phyloP scores from a whole-genome alignment of 2,888 invertebrate species.

The Eilema caniola region DNA sequence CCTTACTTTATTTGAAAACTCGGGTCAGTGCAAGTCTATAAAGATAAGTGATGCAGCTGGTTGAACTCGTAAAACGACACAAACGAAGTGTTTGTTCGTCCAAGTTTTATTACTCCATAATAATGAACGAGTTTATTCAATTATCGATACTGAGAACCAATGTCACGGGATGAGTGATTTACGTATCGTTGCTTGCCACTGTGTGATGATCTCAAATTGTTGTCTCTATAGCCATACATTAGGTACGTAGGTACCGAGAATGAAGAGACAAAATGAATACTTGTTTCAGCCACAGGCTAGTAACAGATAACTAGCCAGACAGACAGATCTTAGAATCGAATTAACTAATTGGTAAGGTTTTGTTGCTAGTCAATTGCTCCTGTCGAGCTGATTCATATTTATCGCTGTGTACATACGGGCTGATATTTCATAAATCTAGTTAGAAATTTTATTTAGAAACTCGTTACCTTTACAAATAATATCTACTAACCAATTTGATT shows the following conservation, averaged over 20 bases:
- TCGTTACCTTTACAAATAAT: background rate
- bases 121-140: constrained; percentile 85
- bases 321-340: constrained; percentile 60
- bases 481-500: background rate
- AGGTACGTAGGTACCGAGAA: constrained; percentile 11
- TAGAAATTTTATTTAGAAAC: background rate
- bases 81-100: constrained; percentile 75
- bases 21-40: constrained; percentile 73
- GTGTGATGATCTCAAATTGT: constrained; percentile 53
- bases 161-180: constrained; percentile 79
- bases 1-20: constrained; percentile 53
- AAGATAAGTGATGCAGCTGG: constrained; percentile 78
- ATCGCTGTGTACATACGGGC: constrained; percentile 62
- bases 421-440: constrained; percentile 20
- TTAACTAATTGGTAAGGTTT: constrained; percentile 76
- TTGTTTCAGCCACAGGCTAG: constrained; percentile 36
- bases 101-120: constrained; percentile 76
- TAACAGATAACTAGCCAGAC: constrained; percentile 54
- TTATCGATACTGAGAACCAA: constrained; percentile 80
- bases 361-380: constrained; percentile 73
- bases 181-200: constrained; percentile 53
- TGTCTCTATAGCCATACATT: constrained; percentile 23
- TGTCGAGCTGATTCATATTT: constrained; percentile 73
- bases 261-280: constrained; percentile 10
- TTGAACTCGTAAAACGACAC: constrained; percentile 78